Evolutionary conservation across 2,113 vertebrate species (phyloP).

Genomic region (Centropus unirufus): DNA sequence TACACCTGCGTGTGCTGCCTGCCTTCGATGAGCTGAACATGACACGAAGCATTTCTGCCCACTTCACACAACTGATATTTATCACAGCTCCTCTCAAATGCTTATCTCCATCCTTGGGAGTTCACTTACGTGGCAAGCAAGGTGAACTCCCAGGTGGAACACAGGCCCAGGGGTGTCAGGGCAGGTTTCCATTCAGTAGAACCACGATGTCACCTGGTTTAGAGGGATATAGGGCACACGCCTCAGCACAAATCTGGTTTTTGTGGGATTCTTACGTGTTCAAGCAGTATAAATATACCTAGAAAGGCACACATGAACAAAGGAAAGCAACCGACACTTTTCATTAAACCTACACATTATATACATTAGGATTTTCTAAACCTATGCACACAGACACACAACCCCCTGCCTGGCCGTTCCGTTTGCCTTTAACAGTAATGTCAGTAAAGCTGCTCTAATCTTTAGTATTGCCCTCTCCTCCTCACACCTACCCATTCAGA

Average conservation of each 20-base stretch:
- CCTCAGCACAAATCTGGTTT: background rate
- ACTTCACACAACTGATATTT: conserved; percentile 58
- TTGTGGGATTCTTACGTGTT: background rate
- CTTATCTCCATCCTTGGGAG: conserved; percentile 45
- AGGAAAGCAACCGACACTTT: background rate
- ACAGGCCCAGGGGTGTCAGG: background rate
- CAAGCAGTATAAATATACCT: background rate
- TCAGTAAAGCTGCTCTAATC: background rate
- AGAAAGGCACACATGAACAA: background rate
- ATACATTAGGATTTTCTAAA: background rate
- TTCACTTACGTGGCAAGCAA: background rate
- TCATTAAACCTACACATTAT: background rate
- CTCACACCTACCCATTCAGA: background rate
- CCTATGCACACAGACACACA: background rate
- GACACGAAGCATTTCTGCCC: conserved; percentile 15
- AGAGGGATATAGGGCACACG: background rate
- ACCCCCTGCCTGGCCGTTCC: background rate
- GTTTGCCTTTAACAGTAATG: background rate
- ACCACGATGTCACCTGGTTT: conserved; percentile 17
- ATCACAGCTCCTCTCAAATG: conserved; percentile 57
- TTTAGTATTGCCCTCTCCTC: background rate
- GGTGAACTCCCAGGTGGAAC: conserved; percentile 47
- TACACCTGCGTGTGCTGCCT: background rate
- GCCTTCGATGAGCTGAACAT: conserved; percentile 15
- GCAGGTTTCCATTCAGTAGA: conserved; percentile 29